Evolutionary conservation across 2,113 vertebrate species (phyloP).

Genomic region (Anarrhichthys ocellatus): DNA sequence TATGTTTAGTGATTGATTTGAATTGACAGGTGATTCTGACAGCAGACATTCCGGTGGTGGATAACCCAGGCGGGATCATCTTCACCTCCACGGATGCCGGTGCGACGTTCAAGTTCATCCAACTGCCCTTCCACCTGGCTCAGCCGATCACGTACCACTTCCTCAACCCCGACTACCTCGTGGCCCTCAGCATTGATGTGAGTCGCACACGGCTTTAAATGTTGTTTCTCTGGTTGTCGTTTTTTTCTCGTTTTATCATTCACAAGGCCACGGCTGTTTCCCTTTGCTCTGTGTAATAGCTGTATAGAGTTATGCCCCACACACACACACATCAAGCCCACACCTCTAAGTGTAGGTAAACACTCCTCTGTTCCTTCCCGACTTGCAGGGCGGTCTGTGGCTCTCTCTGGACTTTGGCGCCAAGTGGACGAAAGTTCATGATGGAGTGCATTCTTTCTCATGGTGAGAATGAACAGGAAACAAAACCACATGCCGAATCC

Average conservation of each 20-base stretch:
- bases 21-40: constrained; percentile 82
- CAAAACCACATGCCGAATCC: background rate
- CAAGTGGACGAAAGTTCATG: constrained; percentile 82
- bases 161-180: constrained; percentile 79
- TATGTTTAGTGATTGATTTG: background rate
- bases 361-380: constrained; percentile 44
- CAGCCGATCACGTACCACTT: constrained; percentile 84
- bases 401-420: constrained; percentile 84
- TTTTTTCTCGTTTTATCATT: background rate
- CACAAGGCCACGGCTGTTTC: background rate
- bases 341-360: constrained; percentile 64
- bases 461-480: constrained; percentile 80
- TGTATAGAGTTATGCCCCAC: background rate
- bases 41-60: constrained; percentile 71
- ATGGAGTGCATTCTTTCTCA: constrained; percentile 82
- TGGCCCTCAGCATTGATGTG: constrained; percentile 82
- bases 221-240: background rate
- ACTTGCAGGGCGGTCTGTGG: constrained; percentile 81
- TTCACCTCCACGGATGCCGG: constrained; percentile 84
- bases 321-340: constrained; percentile 18
- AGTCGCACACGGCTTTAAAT: constrained; percentile 42
- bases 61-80: constrained; percentile 78
- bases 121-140: constrained; percentile 82
- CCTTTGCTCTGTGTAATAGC: background rate
- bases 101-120: constrained; percentile 77